A percentile compares a stretch with the other conserved stretches of the same genome.
Conservation (phyloP, 2,888 invertebrate species). For the Ormyrus pomaceus region DNA sequence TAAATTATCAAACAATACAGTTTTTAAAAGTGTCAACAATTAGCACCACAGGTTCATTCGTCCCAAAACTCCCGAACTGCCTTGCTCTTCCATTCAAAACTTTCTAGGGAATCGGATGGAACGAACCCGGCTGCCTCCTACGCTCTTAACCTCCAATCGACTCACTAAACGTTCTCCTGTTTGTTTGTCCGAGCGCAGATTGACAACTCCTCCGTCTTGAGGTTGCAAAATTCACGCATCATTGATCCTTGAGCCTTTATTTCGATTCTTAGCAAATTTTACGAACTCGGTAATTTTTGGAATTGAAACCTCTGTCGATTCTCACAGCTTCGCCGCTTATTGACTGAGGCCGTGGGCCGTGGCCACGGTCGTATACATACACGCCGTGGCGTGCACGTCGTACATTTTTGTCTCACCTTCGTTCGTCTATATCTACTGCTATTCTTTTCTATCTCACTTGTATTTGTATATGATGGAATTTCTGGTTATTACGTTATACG, state of each 20-base stretch:
- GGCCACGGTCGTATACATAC: too few species aligned
- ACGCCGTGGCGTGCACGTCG: too few species aligned
- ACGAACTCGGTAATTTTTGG: too few species aligned
- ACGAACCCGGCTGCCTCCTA: slow-evolving; percentile 10
- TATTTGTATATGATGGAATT: too few species aligned
- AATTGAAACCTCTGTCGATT: too few species aligned
- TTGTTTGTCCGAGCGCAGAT: neutral
- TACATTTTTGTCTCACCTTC: too few species aligned
- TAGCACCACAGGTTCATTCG: slow-evolving; percentile 2
- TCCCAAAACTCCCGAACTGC: neutral
- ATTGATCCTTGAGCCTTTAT: neutral
- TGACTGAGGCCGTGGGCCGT: too few species aligned
- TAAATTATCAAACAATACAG: neutral
- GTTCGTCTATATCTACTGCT: too few species aligned
- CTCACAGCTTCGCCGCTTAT: too few species aligned
- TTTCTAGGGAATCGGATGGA: slow-evolving; percentile 10
- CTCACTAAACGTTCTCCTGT: slow-evolving; percentile 16
- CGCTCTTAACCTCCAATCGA: slow-evolving; percentile 28
- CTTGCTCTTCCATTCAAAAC: neutral
- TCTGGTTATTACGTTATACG: too few species aligned
- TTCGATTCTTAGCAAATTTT: too few species aligned
- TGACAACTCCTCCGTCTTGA: neutral
- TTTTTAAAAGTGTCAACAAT: slow-evolving; percentile 36
- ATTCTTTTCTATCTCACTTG: too few species aligned
- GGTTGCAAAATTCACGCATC: slow-evolving; percentile 11